These are phyloP conservation scores for Xylota sylvarum DNA, from an alignment of 2,888 invertebrate species.

Conservation along the genomic window DNA sequence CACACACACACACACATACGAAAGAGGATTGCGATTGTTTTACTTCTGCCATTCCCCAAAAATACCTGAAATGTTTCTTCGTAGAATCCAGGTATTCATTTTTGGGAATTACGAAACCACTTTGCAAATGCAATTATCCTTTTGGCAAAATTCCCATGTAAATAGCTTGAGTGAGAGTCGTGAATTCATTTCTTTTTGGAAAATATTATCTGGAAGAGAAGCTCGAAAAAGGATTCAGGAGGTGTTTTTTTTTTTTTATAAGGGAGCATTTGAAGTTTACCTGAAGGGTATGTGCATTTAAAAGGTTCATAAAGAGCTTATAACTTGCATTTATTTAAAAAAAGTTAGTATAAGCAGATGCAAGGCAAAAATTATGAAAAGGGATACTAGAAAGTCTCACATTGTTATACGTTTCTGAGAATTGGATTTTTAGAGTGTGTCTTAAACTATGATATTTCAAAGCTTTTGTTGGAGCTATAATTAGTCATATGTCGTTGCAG, in stretches of 20 bases:
- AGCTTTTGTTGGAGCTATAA: too few species aligned
- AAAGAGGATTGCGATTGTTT: constrained; percentile 28
- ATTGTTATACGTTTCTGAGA: too few species aligned
- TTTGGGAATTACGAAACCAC: constrained; percentile 29
- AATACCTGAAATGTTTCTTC: neutral
- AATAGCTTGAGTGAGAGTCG: neutral
- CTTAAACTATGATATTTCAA: too few species aligned
- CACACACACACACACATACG: neutral
- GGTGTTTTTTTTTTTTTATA: neutral
- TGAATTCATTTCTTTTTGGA: neutral
- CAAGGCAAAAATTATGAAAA: neutral
- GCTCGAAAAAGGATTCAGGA: neutral
- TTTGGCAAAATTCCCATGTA: constrained; percentile 9
- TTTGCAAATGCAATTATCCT: constrained; percentile 40
- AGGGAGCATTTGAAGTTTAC: too few species aligned
- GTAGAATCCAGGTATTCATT: constrained; percentile 2
- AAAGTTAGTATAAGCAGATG: neutral
- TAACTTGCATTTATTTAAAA: neutral
- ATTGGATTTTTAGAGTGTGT: too few species aligned
- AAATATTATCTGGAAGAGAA: neutral
- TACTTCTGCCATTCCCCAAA: neutral
- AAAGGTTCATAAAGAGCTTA: neutral
- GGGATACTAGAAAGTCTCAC: too few species aligned
- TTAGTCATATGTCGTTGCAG: too few species aligned
- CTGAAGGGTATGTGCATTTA: neutral